A percentile compares a stretch with the other conserved stretches of the same genome.
phyloP scores from a whole-genome alignment of 2,888 invertebrate genomes.

The Chrysolina haemoptera region DNA sequence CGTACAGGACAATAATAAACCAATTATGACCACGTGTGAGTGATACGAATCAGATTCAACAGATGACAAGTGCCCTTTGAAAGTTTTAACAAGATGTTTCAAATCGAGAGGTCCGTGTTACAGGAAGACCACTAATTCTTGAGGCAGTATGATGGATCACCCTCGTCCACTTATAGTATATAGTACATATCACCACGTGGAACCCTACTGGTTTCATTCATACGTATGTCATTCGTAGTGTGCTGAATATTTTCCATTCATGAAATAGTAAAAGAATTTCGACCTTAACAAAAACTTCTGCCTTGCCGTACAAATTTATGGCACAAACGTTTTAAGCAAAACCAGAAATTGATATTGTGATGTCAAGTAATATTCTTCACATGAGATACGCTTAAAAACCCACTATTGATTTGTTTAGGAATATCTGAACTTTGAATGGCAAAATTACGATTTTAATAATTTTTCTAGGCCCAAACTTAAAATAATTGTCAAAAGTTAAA shows the following conservation, averaged over 20 bases:
- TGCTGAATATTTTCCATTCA: conserved; percentile 1
- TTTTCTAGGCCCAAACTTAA: too few species aligned
- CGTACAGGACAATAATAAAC: conserved; percentile 25
- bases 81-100: conserved; percentile 47
- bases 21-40: conserved; percentile 32
- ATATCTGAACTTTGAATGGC: too few species aligned
- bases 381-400: too few species aligned
- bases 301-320: too few species aligned
- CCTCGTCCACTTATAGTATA: conserved; percentile 3
- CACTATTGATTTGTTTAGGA: too few species aligned
- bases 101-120: conserved; percentile 27
- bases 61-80: conserved; percentile 50
- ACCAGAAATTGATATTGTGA: too few species aligned
- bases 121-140: conserved; percentile 5
- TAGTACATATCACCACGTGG: conserved; percentile 2
- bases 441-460: too few species aligned
- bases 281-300: neutral
- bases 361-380: too few species aligned
- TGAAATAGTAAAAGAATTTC: neutral
- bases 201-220: neutral
- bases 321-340: too few species aligned
- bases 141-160: conserved; percentile 25
- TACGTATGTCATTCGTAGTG: neutral
- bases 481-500: too few species aligned
- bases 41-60: conserved; percentile 48